A percentile compares a stretch with the other conserved stretches of the same genome.
phyloP scores from a whole-genome alignment of 2,113 vertebrate species.

The Chrysochloris asiatica region DNA sequence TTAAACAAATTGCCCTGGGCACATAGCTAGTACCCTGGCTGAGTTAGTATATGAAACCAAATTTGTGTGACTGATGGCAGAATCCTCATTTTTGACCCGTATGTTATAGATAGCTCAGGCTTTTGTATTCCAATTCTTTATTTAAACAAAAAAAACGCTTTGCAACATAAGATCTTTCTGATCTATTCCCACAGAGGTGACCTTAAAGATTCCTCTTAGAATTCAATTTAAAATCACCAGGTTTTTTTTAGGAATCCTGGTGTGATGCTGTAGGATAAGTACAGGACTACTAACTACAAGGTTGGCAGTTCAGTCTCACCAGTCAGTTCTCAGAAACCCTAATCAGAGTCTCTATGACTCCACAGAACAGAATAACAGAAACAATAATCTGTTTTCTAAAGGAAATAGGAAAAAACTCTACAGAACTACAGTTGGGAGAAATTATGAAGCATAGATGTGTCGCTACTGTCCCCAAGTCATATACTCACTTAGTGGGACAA shows the following conservation, averaged over 20 bases:
- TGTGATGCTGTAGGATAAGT: too few relatives aligned
- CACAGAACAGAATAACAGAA: too few relatives aligned
- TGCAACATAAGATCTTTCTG: not conserved
- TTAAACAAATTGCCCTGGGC: not conserved
- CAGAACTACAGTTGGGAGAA: not conserved
- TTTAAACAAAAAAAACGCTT: slow-evolving; percentile 3
- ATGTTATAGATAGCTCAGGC: not conserved
- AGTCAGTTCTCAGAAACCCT: too few relatives aligned
- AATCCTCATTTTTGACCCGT: not conserved
- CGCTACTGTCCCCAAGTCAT: not conserved
- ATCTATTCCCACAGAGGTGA: rapidly evolving
- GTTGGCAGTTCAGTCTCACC: too few relatives aligned
- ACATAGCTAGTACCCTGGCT: not conserved
- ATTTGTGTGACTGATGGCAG: not conserved
- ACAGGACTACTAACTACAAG: too few relatives aligned
- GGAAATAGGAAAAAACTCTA: too few relatives aligned
- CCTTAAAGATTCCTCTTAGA: not conserved
- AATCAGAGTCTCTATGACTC: too few relatives aligned
- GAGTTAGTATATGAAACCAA: not conserved
- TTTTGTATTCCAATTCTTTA: not conserved
- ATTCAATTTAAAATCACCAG: not conserved
- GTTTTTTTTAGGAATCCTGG: too few relatives aligned
- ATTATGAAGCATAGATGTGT: not conserved
- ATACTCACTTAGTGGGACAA: not conserved
- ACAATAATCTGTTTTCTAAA: too few relatives aligned